These are phyloP conservation scores for Podabrus alpinus DNA, from an alignment of 2,888 invertebrate genomes.

Conservation along the genomic window DNA sequence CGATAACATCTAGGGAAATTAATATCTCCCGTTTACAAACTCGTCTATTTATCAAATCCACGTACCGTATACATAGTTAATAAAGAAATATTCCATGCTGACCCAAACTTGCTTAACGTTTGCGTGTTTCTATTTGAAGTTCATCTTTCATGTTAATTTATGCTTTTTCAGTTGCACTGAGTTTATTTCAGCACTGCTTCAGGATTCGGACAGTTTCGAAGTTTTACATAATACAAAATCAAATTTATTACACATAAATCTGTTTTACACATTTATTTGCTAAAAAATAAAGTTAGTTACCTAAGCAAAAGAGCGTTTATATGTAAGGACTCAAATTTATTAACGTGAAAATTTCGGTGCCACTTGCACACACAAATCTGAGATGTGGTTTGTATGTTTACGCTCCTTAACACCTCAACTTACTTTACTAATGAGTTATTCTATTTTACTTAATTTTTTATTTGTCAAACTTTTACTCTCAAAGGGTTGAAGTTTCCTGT, in stretches of 20 bases:
- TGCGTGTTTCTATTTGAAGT: constrained; percentile 14
- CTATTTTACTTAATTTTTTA: background rate
- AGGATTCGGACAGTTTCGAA: background rate
- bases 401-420: background rate
- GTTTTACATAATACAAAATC: background rate
- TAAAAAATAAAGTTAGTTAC: background rate
- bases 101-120: constrained; percentile 16
- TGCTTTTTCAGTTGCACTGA: constrained; percentile 12
- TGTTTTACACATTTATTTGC: too few relatives aligned
- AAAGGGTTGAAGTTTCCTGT: background rate
- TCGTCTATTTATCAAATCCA: constrained; percentile 32
- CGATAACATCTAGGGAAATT: constrained; percentile 36
- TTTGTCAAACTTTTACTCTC: background rate
- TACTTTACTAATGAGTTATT: background rate
- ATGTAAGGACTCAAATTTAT: background rate
- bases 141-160: constrained; percentile 20
- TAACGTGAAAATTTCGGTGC: background rate
- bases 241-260: background rate
- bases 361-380: background rate
- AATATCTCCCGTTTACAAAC: constrained; percentile 30
- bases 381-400: background rate
- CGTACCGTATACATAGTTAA: constrained; percentile 22
- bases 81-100: constrained; percentile 28
- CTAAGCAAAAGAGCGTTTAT: background rate
- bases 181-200: background rate